A percentile compares a stretch with the other conserved stretches of the same genome.
Evolutionary conservation across 1,140 invertebrate genomes (phyloP).

Genomic region (Whitmania pigra): DNA sequence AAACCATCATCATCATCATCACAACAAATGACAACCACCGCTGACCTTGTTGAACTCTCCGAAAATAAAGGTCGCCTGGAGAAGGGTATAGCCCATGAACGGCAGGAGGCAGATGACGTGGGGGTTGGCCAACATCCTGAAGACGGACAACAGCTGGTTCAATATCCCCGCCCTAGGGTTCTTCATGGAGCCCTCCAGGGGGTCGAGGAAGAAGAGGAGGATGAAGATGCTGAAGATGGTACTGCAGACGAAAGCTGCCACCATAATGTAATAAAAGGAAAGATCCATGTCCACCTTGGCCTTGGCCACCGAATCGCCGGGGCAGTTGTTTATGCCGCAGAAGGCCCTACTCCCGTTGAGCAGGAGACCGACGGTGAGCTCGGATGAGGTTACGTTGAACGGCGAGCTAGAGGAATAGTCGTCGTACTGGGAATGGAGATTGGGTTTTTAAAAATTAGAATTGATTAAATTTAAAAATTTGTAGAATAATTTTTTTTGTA

Average conservation of each 20-base stretch:
- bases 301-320: not conserved
- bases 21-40: not conserved
- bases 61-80: constrained; percentile 28
- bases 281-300: constrained; percentile 7
- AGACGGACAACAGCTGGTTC: constrained; percentile 28
- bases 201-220: constrained; percentile 30
- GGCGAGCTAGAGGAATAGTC: too few relatives aligned
- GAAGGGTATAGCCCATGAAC: constrained; percentile 28
- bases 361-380: too few relatives aligned
- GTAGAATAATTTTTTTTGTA: too few relatives aligned
- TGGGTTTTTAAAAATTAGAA: too few relatives aligned
- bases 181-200: constrained; percentile 28
- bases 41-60: constrained; percentile 29
- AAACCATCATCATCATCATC: not conserved
- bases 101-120: constrained; percentile 28
- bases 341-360: too few relatives aligned
- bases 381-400: too few relatives aligned
- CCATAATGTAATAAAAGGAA: constrained; percentile 28
- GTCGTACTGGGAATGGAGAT: too few relatives aligned
- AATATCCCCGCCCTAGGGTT: constrained; percentile 21
- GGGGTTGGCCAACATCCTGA: constrained; percentile 26
- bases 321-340: constrained; percentile 10
- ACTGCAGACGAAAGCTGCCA: constrained; percentile 30
- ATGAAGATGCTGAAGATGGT: constrained; percentile 30
- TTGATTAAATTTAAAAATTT: too few relatives aligned